Conservation (phyloP, 1,140 invertebrate genomes). For the Phocides pigmalion region DNA sequence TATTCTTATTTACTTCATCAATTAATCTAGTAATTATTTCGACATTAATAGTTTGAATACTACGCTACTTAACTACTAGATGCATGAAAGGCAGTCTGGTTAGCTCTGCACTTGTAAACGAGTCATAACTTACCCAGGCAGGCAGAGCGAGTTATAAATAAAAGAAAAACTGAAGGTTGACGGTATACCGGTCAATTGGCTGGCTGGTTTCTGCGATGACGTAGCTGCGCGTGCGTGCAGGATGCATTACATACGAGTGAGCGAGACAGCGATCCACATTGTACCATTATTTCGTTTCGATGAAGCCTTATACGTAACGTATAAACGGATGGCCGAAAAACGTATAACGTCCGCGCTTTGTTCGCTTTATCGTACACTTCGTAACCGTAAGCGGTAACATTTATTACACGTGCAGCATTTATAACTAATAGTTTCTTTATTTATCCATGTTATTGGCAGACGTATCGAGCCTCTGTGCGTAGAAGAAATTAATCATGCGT, state of each 20-base stretch:
- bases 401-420: slow-evolving; percentile 54
- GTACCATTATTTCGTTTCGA: slow-evolving; percentile 71
- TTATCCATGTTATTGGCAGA: slow-evolving; percentile 25
- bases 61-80: slow-evolving; percentile 6
- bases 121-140: slow-evolving; percentile 73
- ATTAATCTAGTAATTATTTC: neutral
- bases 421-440: slow-evolving; percentile 41
- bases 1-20: no score
- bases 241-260: slow-evolving; percentile 47
- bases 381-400: slow-evolving; percentile 60
- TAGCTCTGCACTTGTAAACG: slow-evolving; percentile 44
- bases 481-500: slow-evolving; percentile 34
- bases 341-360: slow-evolving; percentile 76
- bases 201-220: slow-evolving; percentile 81
- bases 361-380: slow-evolving; percentile 63
- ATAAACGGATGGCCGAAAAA: slow-evolving; percentile 78
- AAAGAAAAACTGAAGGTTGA: slow-evolving; percentile 83
- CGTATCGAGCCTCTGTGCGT: slow-evolving; percentile 16
- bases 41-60: neutral
- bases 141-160: slow-evolving; percentile 80
- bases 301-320: slow-evolving; percentile 76
- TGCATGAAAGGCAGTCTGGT: slow-evolving; percentile 17
- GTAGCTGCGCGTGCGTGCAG: slow-evolving; percentile 61
- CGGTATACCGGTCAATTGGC: slow-evolving; percentile 82
- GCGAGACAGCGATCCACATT: slow-evolving; percentile 52